A percentile compares a stretch with the other conserved stretches of the same genome.
phyloP scores from a whole-genome alignment of 1,140 invertebrate genomes.

The Drosophila ambigua region DNA sequence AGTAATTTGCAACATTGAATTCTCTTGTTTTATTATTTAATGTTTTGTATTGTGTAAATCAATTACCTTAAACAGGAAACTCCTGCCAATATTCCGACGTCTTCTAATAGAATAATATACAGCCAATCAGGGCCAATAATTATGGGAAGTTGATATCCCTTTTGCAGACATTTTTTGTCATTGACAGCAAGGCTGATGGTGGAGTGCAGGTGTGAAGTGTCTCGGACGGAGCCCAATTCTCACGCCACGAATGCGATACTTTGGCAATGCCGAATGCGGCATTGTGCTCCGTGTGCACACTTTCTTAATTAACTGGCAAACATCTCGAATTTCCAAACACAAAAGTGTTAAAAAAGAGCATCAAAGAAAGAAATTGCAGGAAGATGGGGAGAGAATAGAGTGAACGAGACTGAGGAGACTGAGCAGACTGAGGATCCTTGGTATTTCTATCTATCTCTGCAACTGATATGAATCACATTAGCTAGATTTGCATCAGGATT shows the following conservation, averaged over 20 bases:
- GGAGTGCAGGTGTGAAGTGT: conserved; percentile 22
- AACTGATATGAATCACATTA: conserved; percentile 72
- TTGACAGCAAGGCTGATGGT: too few relatives aligned
- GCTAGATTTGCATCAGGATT: conserved; percentile 75
- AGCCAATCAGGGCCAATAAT: too few relatives aligned
- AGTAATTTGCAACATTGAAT: too few relatives aligned
- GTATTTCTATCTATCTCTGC: not conserved
- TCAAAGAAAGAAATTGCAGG: conserved; percentile 26
- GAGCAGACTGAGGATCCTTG: not conserved
- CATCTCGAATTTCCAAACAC: conserved; percentile 56
- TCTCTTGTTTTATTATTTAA: too few relatives aligned
- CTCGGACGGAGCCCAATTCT: conserved; percentile 6
- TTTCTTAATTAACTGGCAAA: conserved; percentile 56
- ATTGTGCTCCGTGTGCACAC: conserved; percentile 16
- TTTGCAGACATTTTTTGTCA: too few relatives aligned
- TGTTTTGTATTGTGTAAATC: too few relatives aligned
- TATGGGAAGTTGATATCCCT: too few relatives aligned
- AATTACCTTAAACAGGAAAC: too few relatives aligned
- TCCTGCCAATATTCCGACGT: too few relatives aligned
- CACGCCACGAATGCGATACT: conserved; percentile 39
- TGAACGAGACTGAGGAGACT: not conserved
- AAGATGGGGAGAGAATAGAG: conserved; percentile 19
- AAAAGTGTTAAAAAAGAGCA: conserved; percentile 70
- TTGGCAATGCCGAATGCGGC: not conserved
- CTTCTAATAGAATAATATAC: too few relatives aligned